Evolutionary conservation across 2,797 vertebrate species (phyloP), one percentile per base, ranked within the genome.

Genomic region (Aratinga solstitialis): DNA sequence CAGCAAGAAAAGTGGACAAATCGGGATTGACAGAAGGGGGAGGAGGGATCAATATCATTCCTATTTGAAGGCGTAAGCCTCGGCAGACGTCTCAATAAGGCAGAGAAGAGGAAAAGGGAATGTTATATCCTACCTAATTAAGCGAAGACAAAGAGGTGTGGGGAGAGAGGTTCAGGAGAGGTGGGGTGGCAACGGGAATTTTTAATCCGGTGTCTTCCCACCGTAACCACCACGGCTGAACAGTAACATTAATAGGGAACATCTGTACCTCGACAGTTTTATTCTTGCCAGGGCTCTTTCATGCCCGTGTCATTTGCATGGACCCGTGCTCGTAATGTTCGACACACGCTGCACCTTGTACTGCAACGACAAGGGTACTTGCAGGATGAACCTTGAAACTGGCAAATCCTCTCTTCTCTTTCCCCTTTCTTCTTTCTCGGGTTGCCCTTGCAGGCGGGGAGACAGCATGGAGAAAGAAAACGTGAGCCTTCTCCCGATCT

Each of bases 181-280:
- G 87, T 96, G 94, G 90, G 84, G 92, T 75, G 59, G 87, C 54
- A 89, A 47, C 4, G 63, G 69, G 91, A 72, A 89, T 87, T 97
- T 93, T 94, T 90, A 93, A 89, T 81, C 87, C 67, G 1, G 59
- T 92, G 54, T 84, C 79, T 96, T 95, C 87, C 83, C 73, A 79
- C 75, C 63, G 84, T 92, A 92, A 93, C 85, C 87, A 95, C 82
- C 69, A 93, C 91, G 54, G 87, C 89, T 94, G 95, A 97, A 96
- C 94, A 94, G 81, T 79, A 95, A 92, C 65, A 68, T 94, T 96
- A 95, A 94, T 96, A 75, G 85, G 82, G 84, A 96, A 95, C 94
- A 96, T 96, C 92, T 94, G 95, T 95, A 94, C 92, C 87, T 91
- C 65, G 94, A 92, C 87, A 94, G 91, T 96, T 96, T 97, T 95